phyloP scores from a whole-genome alignment of 2,888 invertebrate genomes.

The Eupithecia tripunctaria region DNA sequence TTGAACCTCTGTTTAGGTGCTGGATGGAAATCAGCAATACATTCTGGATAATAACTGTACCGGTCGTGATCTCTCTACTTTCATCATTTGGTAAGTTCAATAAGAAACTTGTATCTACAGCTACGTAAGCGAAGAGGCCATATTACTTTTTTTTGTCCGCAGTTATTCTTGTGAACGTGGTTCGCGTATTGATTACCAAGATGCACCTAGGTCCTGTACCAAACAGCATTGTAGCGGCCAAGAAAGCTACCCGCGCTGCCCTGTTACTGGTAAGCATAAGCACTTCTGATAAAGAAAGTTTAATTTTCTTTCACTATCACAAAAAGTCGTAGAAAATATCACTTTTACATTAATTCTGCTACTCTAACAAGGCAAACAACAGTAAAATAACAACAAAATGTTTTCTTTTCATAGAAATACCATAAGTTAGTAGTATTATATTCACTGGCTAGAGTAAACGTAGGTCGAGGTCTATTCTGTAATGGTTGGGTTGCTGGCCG shows the following conservation, averaged over 20 bases:
- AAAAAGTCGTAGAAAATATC: background rate
- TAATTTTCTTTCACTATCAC: background rate
- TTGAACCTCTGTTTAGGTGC: conserved; percentile 77
- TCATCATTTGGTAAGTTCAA: conserved; percentile 72
- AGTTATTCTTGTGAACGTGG: conserved; percentile 88
- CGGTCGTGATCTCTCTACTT: conserved; percentile 85
- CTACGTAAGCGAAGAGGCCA: background rate
- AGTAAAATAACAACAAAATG: background rate
- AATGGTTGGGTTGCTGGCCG: too few relatives aligned
- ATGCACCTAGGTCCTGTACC: conserved; percentile 85
- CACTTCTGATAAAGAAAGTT: background rate
- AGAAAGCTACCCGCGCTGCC: conserved; percentile 88
- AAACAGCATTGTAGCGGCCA: conserved; percentile 82
- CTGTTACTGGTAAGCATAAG: conserved; percentile 85
- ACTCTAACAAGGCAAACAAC: background rate
- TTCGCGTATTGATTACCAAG: conserved; percentile 86
- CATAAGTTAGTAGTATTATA: too few relatives aligned
- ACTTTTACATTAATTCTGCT: background rate
- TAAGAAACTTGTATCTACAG: background rate
- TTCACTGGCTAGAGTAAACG: too few relatives aligned
- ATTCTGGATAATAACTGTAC: conserved; percentile 87
- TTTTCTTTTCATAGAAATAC: background rate
- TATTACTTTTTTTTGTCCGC: conserved; percentile 30
- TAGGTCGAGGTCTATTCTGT: too few relatives aligned
- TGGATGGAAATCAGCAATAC: conserved; percentile 87